These are phyloP conservation scores for Aythya baeri DNA, from an alignment of 2,113 vertebrate genomes.

Conservation along the genomic window DNA sequence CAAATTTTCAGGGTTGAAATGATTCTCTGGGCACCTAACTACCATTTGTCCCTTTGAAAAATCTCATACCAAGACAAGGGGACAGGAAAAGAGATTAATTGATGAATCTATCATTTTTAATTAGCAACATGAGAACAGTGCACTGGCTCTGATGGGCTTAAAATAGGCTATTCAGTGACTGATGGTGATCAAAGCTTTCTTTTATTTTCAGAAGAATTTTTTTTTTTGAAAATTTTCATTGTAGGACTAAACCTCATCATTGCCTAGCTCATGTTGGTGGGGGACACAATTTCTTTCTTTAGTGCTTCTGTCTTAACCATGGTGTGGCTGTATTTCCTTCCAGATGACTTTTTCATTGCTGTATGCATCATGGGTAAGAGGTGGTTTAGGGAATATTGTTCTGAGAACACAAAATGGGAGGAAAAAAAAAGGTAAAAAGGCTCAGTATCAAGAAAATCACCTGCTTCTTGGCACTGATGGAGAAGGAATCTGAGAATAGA, in stretches of 20 bases:
- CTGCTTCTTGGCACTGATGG: background rate
- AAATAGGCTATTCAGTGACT: conserved; percentile 62
- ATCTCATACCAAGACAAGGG: conserved; percentile 23
- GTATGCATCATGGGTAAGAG: background rate
- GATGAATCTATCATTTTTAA: conserved; percentile 70
- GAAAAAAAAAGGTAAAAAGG: background rate
- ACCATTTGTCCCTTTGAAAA: conserved; percentile 62
- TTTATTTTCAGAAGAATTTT: conserved; percentile 46
- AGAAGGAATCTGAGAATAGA: background rate
- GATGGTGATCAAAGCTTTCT: conserved; percentile 55
- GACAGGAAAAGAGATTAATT: conserved; percentile 57
- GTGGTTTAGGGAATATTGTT: background rate
- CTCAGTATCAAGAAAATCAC: background rate
- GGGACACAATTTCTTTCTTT: background rate
- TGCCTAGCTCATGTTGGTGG: background rate
- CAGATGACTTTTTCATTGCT: background rate
- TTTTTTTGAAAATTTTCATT: background rate
- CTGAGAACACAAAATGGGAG: background rate
- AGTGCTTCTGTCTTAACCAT: background rate
- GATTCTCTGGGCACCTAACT: conserved; percentile 21
- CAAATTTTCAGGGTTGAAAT: background rate
- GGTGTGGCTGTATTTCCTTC: background rate
- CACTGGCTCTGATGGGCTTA: conserved; percentile 50
- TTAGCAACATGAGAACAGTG: conserved; percentile 55
- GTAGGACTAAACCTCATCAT: background rate